Evolutionary conservation across 2,888 invertebrate genomes (phyloP), one percentile per base, ranked within the genome.

Genomic region (Halictus ligatus): DNA sequence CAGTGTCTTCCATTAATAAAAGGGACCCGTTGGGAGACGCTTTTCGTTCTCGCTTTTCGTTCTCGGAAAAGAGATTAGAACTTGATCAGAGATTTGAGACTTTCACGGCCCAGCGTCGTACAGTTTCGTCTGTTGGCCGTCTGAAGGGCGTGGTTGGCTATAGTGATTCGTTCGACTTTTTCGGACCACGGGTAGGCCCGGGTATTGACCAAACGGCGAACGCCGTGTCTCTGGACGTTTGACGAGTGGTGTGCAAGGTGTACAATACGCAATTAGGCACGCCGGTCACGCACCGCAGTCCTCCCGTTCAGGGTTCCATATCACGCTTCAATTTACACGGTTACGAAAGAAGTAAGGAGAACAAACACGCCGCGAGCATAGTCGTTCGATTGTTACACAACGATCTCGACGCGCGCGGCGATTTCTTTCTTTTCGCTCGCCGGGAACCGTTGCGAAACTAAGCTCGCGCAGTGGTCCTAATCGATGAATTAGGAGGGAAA

Each of bases 251-350:
- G 35, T 21, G 10, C 54, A 54, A 21, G 10, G 10, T 54, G 54
- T 54, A 46, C 21, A 8, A 21, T 54, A 54, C 21, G n/a, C 54
- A 10, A 43, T 72, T 48, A 50, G 29, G 75, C 60, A 75, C 18
- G 60, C 80, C n/a, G 43, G 71, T 80, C 75, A 80, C 58, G 80
- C 83, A 50, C 72, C 71, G 60, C 80, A 40, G 80, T 25, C 29
- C 29, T 43, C n/a, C 10, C 67, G 64, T 78, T 21, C 35, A 54
- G 50, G 29, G 35, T 43, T 40, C 77, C 67, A 74, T 69, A 48
- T 48, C 54, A n/a, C 15, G 77, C 29, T 77, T 74, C 60, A 80
- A 83, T 78, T 74, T 73, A 77, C 74, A 81, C 48, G 43, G 80
- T 76, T 73, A 29, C 50, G 81, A 73, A 76, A 67, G 54, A 76